phyloP scores from a whole-genome alignment of 2,888 invertebrate species.

The Empis stercorea region DNA sequence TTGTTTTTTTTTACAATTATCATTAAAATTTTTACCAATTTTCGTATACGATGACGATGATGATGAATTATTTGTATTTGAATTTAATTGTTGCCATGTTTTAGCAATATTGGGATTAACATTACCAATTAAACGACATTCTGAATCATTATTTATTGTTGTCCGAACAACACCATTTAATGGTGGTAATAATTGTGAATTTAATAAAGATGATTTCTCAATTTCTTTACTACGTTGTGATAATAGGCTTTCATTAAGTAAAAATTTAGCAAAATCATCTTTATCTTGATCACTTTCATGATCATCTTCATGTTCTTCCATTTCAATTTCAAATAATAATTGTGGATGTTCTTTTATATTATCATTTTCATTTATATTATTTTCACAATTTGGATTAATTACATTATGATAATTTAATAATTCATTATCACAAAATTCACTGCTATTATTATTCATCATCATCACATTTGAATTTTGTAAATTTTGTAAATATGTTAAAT shows the following conservation, averaged over 20 bases:
- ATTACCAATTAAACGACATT: slow-evolving; percentile 14
- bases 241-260: neutral
- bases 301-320: slow-evolving; percentile 17
- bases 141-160: neutral
- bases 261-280: neutral
- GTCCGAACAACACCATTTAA: neutral
- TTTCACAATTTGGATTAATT: neutral
- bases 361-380: slow-evolving; percentile 1
- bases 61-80: neutral
- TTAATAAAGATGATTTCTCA: neutral
- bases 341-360: slow-evolving; percentile 32
- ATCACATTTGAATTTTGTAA: neutral
- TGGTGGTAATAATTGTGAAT: neutral
- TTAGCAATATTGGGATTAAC: slow-evolving; percentile 14
- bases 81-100: slow-evolving; percentile 16
- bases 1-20: neutral
- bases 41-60: neutral
- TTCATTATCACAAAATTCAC: too few species aligned
- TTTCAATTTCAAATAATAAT: slow-evolving; percentile 33
- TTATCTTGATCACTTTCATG: slow-evolving; percentile 1
- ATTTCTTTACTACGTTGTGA: neutral
- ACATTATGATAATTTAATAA: too few species aligned
- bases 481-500: slow-evolving; percentile 4
- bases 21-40: neutral
- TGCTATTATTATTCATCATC: too few species aligned